Evolutionary conservation across 2,797 vertebrate genomes (phyloP).

Genomic region (Helostoma temminkii): DNA sequence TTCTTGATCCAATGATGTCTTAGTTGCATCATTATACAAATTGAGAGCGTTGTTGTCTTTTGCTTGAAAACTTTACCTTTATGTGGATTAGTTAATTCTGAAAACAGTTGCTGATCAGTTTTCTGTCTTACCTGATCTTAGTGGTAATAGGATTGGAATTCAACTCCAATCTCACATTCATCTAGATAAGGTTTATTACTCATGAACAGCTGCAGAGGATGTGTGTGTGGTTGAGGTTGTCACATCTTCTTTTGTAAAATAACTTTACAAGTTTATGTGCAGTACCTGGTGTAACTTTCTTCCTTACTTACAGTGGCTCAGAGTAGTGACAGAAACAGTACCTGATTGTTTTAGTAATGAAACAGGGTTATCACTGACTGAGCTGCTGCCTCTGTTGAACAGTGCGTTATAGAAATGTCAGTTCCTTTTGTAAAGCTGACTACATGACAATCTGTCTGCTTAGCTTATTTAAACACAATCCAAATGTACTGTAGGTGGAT

Average conservation of each 20-base stretch:
- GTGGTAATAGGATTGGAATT: background rate
- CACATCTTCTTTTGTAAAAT: background rate
- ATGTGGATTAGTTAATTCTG: too few species aligned
- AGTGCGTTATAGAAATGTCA: conserved; percentile 12
- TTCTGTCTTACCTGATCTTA: background rate
- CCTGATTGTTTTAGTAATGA: conserved; percentile 1
- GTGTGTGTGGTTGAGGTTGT: background rate
- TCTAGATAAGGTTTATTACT: background rate
- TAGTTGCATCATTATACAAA: too few species aligned
- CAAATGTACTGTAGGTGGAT: conserved; percentile 41
- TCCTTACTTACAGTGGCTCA: background rate
- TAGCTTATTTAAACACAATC: conserved; percentile 33
- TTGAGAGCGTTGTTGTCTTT: too few species aligned
- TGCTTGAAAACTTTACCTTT: background rate
- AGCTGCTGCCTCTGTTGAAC: conserved; percentile 7
- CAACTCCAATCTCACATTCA: background rate
- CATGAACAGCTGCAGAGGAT: background rate
- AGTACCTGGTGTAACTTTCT: conserved; percentile 1
- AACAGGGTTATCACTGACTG: background rate
- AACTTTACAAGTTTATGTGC: background rate
- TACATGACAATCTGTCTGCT: conserved; percentile 39
- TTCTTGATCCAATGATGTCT: too few species aligned
- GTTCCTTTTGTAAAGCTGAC: conserved; percentile 12
- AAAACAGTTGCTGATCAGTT: background rate
- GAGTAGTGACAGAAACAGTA: background rate